A percentile compares a stretch with the other conserved stretches of the same genome.
These are phyloP conservation scores for Oryzias celebensis DNA, from an alignment of 2,113 vertebrate genomes.

Conservation along the genomic window DNA sequence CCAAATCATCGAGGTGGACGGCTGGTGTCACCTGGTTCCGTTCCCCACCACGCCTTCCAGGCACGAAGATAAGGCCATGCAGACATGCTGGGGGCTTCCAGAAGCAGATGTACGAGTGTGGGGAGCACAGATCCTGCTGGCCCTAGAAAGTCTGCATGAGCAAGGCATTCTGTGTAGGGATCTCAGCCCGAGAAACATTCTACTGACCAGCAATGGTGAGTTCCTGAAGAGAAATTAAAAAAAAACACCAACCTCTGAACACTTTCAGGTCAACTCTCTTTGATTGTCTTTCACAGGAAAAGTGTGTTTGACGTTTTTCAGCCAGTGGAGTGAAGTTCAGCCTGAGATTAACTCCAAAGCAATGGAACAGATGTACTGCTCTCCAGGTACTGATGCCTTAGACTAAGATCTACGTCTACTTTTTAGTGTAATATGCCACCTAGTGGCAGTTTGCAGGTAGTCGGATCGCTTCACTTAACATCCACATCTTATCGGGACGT, in stretches of 20 bases:
- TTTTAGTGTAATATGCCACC: conserved; percentile 39
- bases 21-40: conserved; percentile 70
- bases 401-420: background rate
- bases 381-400: conserved; percentile 83
- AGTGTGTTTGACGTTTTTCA: conserved; percentile 90
- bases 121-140: conserved; percentile 91
- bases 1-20: conserved; percentile 75
- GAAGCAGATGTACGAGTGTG: conserved; percentile 87
- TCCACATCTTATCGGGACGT: background rate
- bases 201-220: conserved; percentile 88
- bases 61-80: conserved; percentile 10
- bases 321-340: conserved; percentile 96
- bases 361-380: conserved; percentile 88
- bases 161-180: conserved; percentile 94
- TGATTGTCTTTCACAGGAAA: conserved; percentile 80
- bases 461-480: background rate
- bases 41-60: conserved; percentile 25
- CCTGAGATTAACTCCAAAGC: conserved; percentile 82
- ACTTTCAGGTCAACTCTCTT: background rate
- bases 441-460: conserved; percentile 35
- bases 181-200: conserved; percentile 93
- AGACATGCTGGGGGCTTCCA: conserved; percentile 74
- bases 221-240: background rate
- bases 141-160: conserved; percentile 91
- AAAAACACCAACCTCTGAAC: background rate